Percentiles rank a stretch among this genome's conserved stretches.
Conservation (phyloP, 2,113 vertebrate species). For the Mustela lutreola region DNA sequence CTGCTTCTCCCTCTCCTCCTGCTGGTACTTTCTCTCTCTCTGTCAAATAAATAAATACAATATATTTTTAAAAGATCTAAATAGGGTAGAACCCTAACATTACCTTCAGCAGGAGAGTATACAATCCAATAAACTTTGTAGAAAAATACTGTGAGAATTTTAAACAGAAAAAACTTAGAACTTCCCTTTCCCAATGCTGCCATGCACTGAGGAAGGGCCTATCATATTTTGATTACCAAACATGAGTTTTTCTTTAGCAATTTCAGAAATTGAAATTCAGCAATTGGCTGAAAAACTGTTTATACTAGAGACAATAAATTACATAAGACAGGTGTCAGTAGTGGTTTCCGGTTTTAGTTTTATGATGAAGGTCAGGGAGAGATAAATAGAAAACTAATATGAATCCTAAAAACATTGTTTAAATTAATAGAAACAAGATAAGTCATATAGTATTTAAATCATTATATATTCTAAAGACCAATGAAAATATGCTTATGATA, state of each 20-base stretch:
- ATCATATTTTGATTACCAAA: not conserved
- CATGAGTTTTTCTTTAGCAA: not conserved
- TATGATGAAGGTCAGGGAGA: not conserved
- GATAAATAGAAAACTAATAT: not conserved
- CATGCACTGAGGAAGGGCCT: not conserved
- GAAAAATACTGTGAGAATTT: not conserved
- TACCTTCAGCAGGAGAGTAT: not conserved
- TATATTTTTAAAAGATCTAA: not conserved
- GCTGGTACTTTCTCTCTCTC: too few species aligned
- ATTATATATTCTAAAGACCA: not conserved
- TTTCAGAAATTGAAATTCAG: conserved; percentile 12
- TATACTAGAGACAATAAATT: not conserved
- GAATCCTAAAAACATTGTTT: not conserved
- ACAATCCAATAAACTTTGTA: not conserved
- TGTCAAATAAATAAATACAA: too few species aligned
- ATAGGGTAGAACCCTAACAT: not conserved
- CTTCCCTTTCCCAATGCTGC: not conserved
- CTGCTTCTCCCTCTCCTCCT: too few species aligned
- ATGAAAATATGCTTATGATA: not conserved
- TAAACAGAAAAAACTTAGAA: not conserved
- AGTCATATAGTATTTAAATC: not conserved
- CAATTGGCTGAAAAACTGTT: not conserved
- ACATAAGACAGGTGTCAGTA: not conserved
- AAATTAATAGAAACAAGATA: not conserved
- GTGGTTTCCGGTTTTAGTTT: not conserved